Conservation (phyloP, 2,113 vertebrate species). For the Casuarius casuarius region DNA sequence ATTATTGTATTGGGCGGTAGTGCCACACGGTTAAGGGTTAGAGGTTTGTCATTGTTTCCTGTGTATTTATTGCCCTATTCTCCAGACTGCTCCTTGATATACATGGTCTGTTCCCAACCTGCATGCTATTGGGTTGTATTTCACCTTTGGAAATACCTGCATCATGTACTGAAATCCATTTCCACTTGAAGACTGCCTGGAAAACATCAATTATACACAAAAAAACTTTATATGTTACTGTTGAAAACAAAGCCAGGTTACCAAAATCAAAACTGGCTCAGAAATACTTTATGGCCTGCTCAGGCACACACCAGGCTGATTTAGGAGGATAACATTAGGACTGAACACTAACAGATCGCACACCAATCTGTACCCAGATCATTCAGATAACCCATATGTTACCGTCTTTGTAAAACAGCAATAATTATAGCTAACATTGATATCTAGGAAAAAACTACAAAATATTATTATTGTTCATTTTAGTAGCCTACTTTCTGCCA, state of each 20-base stretch:
- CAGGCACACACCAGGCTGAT: neutral
- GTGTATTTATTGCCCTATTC: conserved; percentile 48
- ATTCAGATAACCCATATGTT: neutral
- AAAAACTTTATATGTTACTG: neutral
- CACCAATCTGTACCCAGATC: neutral
- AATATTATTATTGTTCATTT: neutral
- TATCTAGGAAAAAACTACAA: neutral
- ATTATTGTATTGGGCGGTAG: conserved; percentile 20
- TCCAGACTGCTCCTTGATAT: conserved; percentile 17
- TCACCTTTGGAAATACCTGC: conserved; percentile 1
- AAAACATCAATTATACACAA: neutral
- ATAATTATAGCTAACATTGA: neutral
- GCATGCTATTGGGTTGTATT: neutral
- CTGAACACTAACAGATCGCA: neutral
- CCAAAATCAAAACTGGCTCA: neutral
- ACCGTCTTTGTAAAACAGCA: neutral
- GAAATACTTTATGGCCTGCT: neutral
- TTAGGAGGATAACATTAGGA: neutral
- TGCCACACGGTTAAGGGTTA: conserved; percentile 33
- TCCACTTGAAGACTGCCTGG: neutral
- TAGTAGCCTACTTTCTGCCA: neutral
- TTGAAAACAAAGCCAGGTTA: neutral
- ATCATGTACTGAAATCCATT: neutral
- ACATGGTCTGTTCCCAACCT: conserved; percentile 20
- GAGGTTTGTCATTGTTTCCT: conserved; percentile 54